phyloP scores from a whole-genome alignment of 2,797 vertebrate genomes.

The Crocidura indochinensis region DNA sequence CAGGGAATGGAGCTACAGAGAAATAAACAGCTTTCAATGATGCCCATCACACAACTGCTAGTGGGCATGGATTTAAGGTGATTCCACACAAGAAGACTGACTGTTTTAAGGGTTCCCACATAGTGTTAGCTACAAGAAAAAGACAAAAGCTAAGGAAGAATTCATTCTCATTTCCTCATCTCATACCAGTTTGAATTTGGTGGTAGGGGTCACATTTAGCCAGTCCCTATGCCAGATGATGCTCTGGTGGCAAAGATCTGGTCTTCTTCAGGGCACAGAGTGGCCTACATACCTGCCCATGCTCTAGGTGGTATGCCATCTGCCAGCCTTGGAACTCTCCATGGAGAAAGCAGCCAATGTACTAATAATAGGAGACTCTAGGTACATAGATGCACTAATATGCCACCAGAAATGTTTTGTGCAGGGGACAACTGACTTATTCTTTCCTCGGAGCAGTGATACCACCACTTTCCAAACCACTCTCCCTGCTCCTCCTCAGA shows the following conservation, averaged over 20 bases:
- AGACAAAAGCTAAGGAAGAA: background rate
- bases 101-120: background rate
- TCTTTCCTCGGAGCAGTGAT: background rate
- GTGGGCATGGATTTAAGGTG: no score
- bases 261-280: background rate
- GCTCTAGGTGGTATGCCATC: fast-evolving
- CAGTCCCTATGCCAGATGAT: fast-evolving
- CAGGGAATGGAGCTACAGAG: no score
- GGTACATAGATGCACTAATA: background rate
- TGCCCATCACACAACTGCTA: no score
- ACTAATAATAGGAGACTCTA: background rate
- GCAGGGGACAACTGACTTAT: background rate
- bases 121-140: background rate
- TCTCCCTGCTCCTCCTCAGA: slow-evolving; percentile 15
- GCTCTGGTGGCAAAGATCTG: background rate
- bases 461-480: background rate
- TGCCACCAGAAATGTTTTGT: background rate
- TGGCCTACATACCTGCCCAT: no score
- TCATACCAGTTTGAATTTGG: background rate
- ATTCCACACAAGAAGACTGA: no score
- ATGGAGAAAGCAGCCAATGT: background rate
- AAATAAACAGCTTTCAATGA: no score
- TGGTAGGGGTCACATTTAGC: background rate
- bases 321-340: background rate
- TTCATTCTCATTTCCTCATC: background rate